Percentiles rank a stretch among this genome's conserved stretches.
Evolutionary conservation across 2,797 vertebrate genomes (phyloP).

Genomic region (Crax fasciolata): DNA sequence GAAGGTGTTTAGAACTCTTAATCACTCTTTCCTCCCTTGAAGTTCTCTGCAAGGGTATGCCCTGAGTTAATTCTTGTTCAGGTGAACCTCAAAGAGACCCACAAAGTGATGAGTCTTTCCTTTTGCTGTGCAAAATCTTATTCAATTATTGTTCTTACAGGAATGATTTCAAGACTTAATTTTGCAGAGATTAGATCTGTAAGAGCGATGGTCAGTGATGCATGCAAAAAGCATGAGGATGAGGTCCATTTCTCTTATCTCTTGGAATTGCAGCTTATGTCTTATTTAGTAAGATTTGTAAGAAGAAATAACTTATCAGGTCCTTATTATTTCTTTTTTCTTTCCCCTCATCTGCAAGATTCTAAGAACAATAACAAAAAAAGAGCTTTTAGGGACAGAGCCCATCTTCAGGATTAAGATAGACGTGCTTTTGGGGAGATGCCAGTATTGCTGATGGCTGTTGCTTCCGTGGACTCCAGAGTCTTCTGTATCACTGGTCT

Average conservation of each 20-base stretch:
- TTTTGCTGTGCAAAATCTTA: background rate
- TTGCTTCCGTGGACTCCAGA: background rate
- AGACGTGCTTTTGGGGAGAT: background rate
- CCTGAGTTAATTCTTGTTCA: background rate
- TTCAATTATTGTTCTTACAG: background rate
- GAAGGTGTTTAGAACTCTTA: background rate
- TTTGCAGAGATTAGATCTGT: background rate
- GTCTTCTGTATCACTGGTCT: background rate
- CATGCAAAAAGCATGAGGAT: background rate
- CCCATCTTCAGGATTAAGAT: background rate
- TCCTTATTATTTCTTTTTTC: background rate
- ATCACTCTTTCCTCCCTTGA: background rate
- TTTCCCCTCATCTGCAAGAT: background rate
- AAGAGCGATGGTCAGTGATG: background rate
- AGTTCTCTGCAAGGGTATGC: background rate
- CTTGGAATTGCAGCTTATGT: background rate
- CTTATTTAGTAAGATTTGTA: background rate
- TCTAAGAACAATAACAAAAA: background rate
- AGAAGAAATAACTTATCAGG: background rate
- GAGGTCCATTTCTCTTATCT: background rate
- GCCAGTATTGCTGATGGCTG: background rate
- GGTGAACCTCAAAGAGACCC: background rate
- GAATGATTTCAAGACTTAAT: background rate
- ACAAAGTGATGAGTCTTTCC: background rate
- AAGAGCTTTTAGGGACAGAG: background rate